Percentiles rank a stretch among this genome's conserved stretches.
These are phyloP conservation scores for Drosophila incognita DNA, from an alignment of 2,888 invertebrate species.

Conservation along the genomic window DNA sequence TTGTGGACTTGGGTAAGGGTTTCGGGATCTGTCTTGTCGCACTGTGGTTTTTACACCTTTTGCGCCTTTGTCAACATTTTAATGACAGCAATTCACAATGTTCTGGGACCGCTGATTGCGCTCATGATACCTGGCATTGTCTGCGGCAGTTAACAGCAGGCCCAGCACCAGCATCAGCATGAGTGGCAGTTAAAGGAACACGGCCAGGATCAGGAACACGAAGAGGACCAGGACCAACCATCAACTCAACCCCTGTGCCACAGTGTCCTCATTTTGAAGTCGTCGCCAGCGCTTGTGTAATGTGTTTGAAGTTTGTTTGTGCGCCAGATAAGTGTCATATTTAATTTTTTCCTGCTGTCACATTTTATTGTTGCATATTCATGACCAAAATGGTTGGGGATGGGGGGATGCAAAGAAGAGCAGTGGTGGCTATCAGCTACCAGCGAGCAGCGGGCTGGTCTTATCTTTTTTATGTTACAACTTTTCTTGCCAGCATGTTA, in stretches of 20 bases:
- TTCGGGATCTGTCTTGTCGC: slow-evolving; percentile 35
- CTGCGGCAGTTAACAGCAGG: slow-evolving; percentile 29
- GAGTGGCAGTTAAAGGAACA: background rate
- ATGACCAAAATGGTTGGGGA: slow-evolving; percentile 44
- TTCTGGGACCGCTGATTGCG: slow-evolving; percentile 62
- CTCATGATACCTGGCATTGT: slow-evolving; percentile 72
- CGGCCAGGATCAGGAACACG: background rate
- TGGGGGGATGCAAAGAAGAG: background rate
- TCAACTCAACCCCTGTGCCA: slow-evolving; percentile 12
- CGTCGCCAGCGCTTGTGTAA: slow-evolving; percentile 37
- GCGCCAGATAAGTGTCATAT: slow-evolving; percentile 72
- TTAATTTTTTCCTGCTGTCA: slow-evolving; percentile 67
- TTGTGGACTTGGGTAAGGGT: slow-evolving; percentile 1
- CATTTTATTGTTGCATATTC: slow-evolving; percentile 73
- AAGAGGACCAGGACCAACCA: slow-evolving; percentile 17
- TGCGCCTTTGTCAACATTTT: slow-evolving; percentile 80
- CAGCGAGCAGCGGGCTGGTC: slow-evolving; percentile 27
- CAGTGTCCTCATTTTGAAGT: slow-evolving; percentile 1
- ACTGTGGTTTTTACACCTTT: slow-evolving; percentile 74
- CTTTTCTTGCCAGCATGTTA: slow-evolving; percentile 43
- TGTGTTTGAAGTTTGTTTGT: slow-evolving; percentile 67
- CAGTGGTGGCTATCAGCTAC: slow-evolving; percentile 3
- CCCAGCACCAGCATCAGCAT: slow-evolving; percentile 9
- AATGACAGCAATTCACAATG: slow-evolving; percentile 79
- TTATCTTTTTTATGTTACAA: slow-evolving; percentile 76